Evolutionary conservation across 2,888 invertebrate genomes (phyloP), one percentile per base, ranked within the genome.

Genomic region (Caenorhabditis angaria): DNA sequence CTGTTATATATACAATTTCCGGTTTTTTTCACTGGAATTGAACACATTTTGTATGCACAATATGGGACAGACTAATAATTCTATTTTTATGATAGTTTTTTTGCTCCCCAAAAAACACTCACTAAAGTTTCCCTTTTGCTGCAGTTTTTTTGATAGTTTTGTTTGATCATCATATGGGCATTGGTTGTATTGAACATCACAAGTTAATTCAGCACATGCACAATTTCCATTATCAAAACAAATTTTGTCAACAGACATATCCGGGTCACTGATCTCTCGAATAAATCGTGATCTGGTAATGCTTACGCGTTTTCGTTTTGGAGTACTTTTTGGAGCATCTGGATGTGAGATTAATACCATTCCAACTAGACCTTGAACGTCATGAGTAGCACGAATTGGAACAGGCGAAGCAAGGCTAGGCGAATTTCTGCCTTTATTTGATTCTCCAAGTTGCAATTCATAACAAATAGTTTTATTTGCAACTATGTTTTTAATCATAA

Each of bases 141-240:
- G 48, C 0, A 70, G 22, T n/a, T 47, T 32, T 0, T 65, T 28
- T 24, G 51, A 25, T 6, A 72, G 14, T 0, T 54, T 10, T 35
- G 72, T 63, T 0, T 55, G 35, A 20, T 27, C 60, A 61, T 78
- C 77, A 5, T 41, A 1, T 32, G 53, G 66, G 53, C 77, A 80
- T 25, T 60, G 47, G 12, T 70, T 65, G 57, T 80, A 83, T 20
- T 71, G 63, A 1, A 82, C 71, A 28, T 63, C 67, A 58, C 83
- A 83, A 1, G 76, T 82, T 20, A 76, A 78, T 59, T 85, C 85
- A 0, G 85, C 83, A 64, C 85, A 85, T 18, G 84, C 76, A 48
- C 85, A 85, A 18, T 61, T 72, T 5, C 83, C 77, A 57, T 78
- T 78, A 22, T 71, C 62, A 62, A 75, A 78, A 55, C 81, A 81